phyloP scores from a whole-genome alignment of 1,140 invertebrate genomes.

The Stegodyphus dumicola region DNA sequence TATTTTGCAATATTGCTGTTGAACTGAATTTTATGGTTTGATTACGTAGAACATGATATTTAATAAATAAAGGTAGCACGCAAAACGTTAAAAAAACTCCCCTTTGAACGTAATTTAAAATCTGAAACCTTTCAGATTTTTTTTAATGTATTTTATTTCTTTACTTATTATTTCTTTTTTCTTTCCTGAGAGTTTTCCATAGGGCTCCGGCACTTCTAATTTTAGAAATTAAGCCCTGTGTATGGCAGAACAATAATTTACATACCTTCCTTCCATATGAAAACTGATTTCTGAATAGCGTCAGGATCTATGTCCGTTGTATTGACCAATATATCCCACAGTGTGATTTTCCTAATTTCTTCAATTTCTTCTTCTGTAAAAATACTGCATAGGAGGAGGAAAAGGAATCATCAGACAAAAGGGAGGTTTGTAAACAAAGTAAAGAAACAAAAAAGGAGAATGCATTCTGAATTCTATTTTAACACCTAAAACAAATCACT shows the following conservation, averaged over 20 bases:
- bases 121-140: too few species aligned
- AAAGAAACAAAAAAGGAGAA: neutral
- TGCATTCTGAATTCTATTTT: neutral
- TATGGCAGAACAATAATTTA: neutral
- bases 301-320: constrained; percentile 79
- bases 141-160: too few species aligned
- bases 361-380: constrained; percentile 89
- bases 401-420: neutral
- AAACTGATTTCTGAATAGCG: constrained; percentile 87
- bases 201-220: too few species aligned
- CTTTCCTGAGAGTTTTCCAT: too few species aligned
- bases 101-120: too few species aligned
- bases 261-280: constrained; percentile 71
- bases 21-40: too few species aligned
- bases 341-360: constrained; percentile 81
- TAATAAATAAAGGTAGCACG: too few species aligned
- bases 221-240: too few species aligned
- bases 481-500: neutral
- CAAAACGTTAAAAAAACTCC: too few species aligned
- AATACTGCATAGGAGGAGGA: constrained; percentile 72
- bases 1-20: too few species aligned
- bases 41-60: too few species aligned
- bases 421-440: neutral
- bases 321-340: constrained; percentile 92
- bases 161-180: too few species aligned